A percentile compares a stretch with the other conserved stretches of the same genome.
These are phyloP conservation scores for Sylvia atricapilla DNA, from an alignment of 2,113 vertebrate genomes.

Conservation along the genomic window DNA sequence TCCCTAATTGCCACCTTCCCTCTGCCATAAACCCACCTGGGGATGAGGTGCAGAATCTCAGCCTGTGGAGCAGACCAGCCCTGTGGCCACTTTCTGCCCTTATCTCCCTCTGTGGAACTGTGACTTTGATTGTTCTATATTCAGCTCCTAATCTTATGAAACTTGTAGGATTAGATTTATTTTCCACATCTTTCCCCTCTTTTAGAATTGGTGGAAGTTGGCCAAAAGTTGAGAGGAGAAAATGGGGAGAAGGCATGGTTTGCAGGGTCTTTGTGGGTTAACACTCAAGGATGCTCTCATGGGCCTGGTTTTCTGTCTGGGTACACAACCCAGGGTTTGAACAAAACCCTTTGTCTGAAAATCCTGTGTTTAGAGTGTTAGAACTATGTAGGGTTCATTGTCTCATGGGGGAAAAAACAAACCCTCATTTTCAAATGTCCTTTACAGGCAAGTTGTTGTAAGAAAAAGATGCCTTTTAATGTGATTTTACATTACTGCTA, in stretches of 20 bases:
- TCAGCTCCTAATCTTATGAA: neutral
- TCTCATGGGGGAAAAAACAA: fast-evolving
- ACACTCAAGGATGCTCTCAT: neutral
- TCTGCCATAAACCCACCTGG: neutral
- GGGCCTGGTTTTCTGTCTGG: neutral
- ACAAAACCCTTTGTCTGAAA: neutral
- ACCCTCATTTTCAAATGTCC: neutral
- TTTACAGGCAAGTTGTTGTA: neutral
- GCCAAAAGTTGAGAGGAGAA: neutral
- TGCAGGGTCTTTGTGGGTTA: neutral
- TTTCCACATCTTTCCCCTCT: neutral
- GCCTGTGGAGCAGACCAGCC: fast-evolving
- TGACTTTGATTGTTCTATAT: neutral
- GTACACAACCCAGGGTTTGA: neutral
- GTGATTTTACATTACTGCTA: neutral
- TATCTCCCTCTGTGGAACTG: neutral
- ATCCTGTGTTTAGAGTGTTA: neutral
- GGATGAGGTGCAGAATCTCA: neutral
- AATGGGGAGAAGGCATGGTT: neutral
- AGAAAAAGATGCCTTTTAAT: neutral
- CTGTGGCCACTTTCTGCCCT: neutral
- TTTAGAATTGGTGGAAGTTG: neutral
- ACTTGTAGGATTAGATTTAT: neutral
- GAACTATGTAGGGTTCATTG: neutral
- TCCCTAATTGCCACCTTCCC: neutral